Evolutionary conservation across 2,113 vertebrate species (phyloP).

Genomic region (Rhodinocichla rosea): DNA sequence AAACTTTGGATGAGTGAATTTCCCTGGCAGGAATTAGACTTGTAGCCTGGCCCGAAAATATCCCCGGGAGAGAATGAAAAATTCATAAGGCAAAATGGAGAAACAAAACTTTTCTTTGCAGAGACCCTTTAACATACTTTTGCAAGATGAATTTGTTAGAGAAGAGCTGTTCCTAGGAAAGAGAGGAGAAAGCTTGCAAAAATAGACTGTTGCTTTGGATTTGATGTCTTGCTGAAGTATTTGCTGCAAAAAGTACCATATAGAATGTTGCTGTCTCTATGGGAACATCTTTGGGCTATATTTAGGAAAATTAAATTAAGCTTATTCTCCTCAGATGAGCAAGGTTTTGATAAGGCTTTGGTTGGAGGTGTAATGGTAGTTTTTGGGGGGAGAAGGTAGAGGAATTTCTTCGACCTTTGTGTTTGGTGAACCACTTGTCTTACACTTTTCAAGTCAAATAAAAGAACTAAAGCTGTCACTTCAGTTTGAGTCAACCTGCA

Average conservation of each 20-base stretch:
- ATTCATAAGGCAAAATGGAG: neutral
- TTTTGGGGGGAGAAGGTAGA: neutral
- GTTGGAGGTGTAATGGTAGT: neutral
- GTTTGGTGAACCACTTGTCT: neutral
- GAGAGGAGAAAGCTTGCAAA: neutral
- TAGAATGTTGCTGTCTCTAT: slow-evolving; percentile 17
- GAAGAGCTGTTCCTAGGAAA: slow-evolving; percentile 8
- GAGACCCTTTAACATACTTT: neutral
- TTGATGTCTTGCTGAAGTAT: slow-evolving; percentile 12
- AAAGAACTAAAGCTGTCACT: neutral
- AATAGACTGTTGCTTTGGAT: neutral
- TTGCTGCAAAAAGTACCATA: neutral
- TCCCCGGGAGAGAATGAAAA: neutral
- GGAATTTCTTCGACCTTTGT: neutral
- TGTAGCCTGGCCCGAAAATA: neutral
- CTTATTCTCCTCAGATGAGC: neutral
- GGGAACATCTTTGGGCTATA: slow-evolving; percentile 18
- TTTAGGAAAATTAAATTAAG: slow-evolving; percentile 26
- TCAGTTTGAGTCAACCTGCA: neutral
- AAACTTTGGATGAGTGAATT: neutral
- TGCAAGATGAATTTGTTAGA: neutral
- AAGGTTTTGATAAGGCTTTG: neutral
- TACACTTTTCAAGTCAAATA: neutral
- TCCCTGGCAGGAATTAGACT: neutral
- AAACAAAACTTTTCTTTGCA: neutral